Evolutionary conservation across 2,797 vertebrate genomes (phyloP), one percentile per base, ranked within the genome.

Genomic region (Chelonia mydas): DNA sequence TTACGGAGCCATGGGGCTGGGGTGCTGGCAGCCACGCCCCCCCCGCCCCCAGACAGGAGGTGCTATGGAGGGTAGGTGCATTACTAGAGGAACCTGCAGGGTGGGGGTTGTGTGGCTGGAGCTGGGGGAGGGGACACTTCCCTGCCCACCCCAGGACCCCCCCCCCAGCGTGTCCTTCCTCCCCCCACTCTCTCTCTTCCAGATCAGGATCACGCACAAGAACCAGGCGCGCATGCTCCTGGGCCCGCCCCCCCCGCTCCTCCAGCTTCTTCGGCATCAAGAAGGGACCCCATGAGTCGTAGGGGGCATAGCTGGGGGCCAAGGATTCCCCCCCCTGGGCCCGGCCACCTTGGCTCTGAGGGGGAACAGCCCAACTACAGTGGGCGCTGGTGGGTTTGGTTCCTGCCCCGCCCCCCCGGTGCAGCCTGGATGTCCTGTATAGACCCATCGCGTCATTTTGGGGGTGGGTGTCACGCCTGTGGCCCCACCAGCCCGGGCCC

Each of bases 201-300:
- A 99, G 99, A 99, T 99, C 97, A 98, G 98, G 95, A 99, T 99
- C 97, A 99, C 98, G 77, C 99, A 99, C 98, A 99, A 99, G 98
- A 99, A 99, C 96, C 99, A 99, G 95, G 98, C 99, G 90, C 98
- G 98, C 7, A 99, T 99, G 99, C 95, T 99, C 93, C 98, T 99
- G 98, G 99, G 98, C 51, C 98, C 99, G 21, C 98, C 98, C 3
- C 3, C 96, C 98, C 57, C 99, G 98, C 91, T 98, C 99, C 45
- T 96, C 96, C 81, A 96, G 97, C 92, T 99, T 99, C 95, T 99
- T 99, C 92, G 98, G 98, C 97, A 98, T 98, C 84, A 99, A 99
- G 76, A 94, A 95, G 84, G 90, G 90, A 2, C 88, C 90, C 19
- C 79, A 49, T 9, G 95, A 94, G 96, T 98, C 92, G 37, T 98